Percentiles rank a stretch among this genome's conserved stretches.
Evolutionary conservation across 2,113 vertebrate genomes (phyloP).

Genomic region (Paratilapia polleni): DNA sequence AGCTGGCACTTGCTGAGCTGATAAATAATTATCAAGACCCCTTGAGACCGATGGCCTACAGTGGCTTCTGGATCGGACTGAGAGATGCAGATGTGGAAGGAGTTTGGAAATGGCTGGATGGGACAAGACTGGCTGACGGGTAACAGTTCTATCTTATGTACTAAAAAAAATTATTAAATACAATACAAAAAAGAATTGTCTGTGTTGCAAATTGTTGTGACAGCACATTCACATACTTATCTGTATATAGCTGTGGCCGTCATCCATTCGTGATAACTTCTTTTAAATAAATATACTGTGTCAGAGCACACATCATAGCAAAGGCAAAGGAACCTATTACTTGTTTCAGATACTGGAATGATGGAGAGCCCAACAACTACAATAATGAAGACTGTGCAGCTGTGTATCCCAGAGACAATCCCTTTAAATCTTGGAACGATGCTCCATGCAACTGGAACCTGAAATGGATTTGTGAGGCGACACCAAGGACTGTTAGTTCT

Average conservation of each 20-base stretch:
- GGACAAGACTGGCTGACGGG: conserved; percentile 51
- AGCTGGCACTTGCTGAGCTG: conserved; percentile 57
- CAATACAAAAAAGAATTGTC: background rate
- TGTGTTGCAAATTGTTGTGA: background rate
- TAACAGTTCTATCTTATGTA: conserved; percentile 11
- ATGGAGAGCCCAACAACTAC: conserved; percentile 71
- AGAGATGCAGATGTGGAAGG: conserved; percentile 69
- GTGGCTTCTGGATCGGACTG: conserved; percentile 77
- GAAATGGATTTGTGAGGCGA: conserved; percentile 79
- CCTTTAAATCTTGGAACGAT: conserved; percentile 77
- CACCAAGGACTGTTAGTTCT: background rate
- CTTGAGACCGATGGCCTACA: accelerated
- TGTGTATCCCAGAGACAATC: conserved; percentile 55
- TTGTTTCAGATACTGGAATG: conserved; percentile 74
- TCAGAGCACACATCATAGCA: background rate
- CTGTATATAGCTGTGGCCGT: background rate
- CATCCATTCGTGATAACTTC: background rate
- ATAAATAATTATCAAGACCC: conserved; percentile 35
- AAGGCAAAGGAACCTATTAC: background rate
- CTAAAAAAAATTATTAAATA: background rate
- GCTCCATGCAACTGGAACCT: conserved; percentile 59
- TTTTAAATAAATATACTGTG: background rate
- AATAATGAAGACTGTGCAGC: conserved; percentile 74
- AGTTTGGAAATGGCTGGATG: conserved; percentile 75
- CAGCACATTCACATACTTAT: too few species aligned